A percentile compares a stretch with the other conserved stretches of the same genome.
These are phyloP conservation scores for Belonocnema kinseyi DNA, from an alignment of 1,140 invertebrate genomes.

Conservation along the genomic window DNA sequence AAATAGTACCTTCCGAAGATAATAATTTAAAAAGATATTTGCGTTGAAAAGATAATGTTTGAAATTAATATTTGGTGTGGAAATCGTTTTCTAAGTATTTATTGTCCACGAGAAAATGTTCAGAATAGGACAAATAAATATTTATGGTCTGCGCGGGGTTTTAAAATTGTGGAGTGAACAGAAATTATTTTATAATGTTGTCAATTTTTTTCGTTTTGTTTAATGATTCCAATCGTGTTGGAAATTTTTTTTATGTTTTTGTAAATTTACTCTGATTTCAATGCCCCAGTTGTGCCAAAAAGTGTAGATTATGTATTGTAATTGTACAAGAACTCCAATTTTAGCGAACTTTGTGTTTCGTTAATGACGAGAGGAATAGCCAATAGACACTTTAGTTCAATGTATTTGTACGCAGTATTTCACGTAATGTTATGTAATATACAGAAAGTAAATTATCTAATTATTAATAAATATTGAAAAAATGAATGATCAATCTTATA, in stretches of 20 bases:
- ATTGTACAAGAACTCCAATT: slow-evolving; percentile 3
- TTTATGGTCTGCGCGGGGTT: slow-evolving; percentile 3
- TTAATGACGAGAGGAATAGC: slow-evolving; percentile 35
- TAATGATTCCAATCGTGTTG: not conserved
- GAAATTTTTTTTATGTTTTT: slow-evolving; percentile 30
- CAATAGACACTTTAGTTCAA: slow-evolving; percentile 45
- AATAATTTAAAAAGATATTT: slow-evolving; percentile 15
- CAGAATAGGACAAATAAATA: slow-evolving; percentile 25
- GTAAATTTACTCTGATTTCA: not conserved
- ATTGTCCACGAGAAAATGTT: slow-evolving; percentile 33
- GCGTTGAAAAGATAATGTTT: slow-evolving; percentile 8
- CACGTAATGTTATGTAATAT: slow-evolving; percentile 56
- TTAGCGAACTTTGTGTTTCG: not conserved
- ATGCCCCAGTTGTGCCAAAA: not conserved
- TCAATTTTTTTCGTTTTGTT: too few relatives aligned
- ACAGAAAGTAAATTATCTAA: slow-evolving; percentile 49
- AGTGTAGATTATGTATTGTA: slow-evolving; percentile 16
- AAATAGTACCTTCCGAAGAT: not conserved
- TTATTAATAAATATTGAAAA: slow-evolving; percentile 43
- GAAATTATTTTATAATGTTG: not conserved
- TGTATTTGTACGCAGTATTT: slow-evolving; percentile 66
- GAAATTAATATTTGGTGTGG: not conserved
- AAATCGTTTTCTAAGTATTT: slow-evolving; percentile 36
- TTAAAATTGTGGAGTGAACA: slow-evolving; percentile 20
- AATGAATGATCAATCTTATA: slow-evolving; percentile 23